Evolutionary conservation across 2,113 vertebrate genomes (phyloP), one percentile per base, ranked within the genome.

Genomic region (Chaetodon auriga): DNA sequence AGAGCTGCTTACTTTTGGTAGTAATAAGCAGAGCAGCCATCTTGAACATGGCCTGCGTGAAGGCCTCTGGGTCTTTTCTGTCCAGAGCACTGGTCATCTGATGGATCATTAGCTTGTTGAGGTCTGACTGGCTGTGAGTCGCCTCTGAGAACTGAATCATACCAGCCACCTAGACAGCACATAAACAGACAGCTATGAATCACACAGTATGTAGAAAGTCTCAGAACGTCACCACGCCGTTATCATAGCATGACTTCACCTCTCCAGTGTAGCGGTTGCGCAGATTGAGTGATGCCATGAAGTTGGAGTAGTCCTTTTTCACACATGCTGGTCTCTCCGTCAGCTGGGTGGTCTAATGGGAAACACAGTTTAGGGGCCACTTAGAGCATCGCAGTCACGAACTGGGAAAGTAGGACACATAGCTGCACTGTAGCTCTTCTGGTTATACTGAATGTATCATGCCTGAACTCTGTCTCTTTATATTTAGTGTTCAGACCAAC

Each of bases 221-320:
- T 13, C 4, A 9, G 12, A 49, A 43, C 72, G 14, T 23, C 6
- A 15, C 19, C 5, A 21, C 15, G 10, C 30, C 3, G 30, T 30
- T 30, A 14, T 21, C n/a, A 45, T 8, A 45, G 16, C 9, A 15
- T 13, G 4, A 45, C 3, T 46, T 55, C 86, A 98, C 98, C 96
- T 99, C 98, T 93, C 98, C 98, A 0, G 98, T 98, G 0, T 99
- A 99, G 77, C 97, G 97, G 89, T 99, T 99, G 15, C 98, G 96
- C 76, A 99, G 82, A 86, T 99, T 99, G n/a, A 99, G 97, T 7
- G 98, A 99, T 0, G 97, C 96, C 97, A 99, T 99, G 93, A 99
- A 99, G 92, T 97, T 99, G 90, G 98, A 99, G 88, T 99, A 99
- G 87, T 99, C 97, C 87, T 98, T 99, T 94, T 98, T 99, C 85